Percentiles rank a stretch among this genome's conserved stretches.
phyloP scores from a whole-genome alignment of 2,113 vertebrate species.

The Brachionichthys hirsutus region DNA sequence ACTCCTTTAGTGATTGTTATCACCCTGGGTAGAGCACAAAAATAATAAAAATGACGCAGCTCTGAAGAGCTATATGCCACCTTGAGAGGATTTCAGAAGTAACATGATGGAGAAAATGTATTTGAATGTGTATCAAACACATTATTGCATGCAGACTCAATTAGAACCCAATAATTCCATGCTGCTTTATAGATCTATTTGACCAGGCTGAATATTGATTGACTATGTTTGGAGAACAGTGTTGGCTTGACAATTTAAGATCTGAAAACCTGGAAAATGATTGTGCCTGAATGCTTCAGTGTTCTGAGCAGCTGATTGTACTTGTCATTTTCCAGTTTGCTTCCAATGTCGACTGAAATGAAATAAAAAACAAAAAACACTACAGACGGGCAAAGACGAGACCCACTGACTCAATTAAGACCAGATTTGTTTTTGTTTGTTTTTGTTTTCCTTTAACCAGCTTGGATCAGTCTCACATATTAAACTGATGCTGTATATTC shows the following conservation, averaged over 20 bases:
- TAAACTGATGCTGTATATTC: too few relatives aligned
- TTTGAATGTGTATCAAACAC: not conserved
- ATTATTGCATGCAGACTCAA: constrained; percentile 1
- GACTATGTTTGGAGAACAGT: not conserved
- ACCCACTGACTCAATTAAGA: too few relatives aligned
- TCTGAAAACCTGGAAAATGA: constrained; percentile 6
- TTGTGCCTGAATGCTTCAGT: not conserved
- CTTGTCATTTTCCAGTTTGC: not conserved
- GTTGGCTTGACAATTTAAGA: not conserved
- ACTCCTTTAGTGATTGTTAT: constrained; percentile 42
- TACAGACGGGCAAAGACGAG: not conserved
- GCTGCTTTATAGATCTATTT: not conserved
- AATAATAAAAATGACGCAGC: not conserved
- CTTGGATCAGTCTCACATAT: too few relatives aligned
- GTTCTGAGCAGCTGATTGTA: constrained; percentile 5
- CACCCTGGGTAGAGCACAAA: not conserved
- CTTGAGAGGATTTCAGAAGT: constrained; percentile 35
- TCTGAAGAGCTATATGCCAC: constrained; percentile 44
- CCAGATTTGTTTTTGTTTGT: too few relatives aligned
- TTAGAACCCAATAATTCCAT: not conserved
- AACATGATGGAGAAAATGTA: not conserved
- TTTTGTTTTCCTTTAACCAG: too few relatives aligned
- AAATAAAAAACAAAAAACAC: constrained; percentile 24
- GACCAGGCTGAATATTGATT: constrained; percentile 2
- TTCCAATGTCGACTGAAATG: not conserved